Conservation (phyloP, 2,888 invertebrate genomes). For the Scaptomyza tumidula region DNA sequence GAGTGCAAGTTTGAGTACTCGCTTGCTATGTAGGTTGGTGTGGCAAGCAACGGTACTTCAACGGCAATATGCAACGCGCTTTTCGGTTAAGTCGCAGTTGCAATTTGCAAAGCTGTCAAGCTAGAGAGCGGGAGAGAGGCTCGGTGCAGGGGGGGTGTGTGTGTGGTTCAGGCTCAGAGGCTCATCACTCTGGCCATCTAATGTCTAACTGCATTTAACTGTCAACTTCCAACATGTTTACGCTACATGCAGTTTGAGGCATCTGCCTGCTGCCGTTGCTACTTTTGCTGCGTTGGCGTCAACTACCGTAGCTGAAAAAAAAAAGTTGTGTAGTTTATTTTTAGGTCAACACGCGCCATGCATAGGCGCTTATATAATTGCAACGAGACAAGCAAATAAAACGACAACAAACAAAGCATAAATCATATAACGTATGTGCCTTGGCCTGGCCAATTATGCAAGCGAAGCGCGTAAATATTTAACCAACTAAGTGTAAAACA, state of each 20-base stretch:
- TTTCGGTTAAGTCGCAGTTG: slow-evolving; percentile 47
- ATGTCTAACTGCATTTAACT: slow-evolving; percentile 73
- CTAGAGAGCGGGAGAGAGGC: neutral
- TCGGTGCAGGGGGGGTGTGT: neutral
- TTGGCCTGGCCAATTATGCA: slow-evolving; percentile 62
- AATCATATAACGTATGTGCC: slow-evolving; percentile 40
- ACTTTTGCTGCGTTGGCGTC: slow-evolving; percentile 63
- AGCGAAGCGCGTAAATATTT: slow-evolving; percentile 42
- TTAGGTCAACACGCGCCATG: slow-evolving; percentile 73
- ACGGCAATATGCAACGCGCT: slow-evolving; percentile 39
- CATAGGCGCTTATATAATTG: slow-evolving; percentile 69
- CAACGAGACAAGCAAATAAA: slow-evolving; percentile 7
- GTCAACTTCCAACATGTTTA: slow-evolving; percentile 73
- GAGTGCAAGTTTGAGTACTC: slow-evolving; percentile 43
- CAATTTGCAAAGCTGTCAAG: slow-evolving; percentile 65
- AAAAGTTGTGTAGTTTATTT: slow-evolving; percentile 10
- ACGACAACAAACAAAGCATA: slow-evolving; percentile 36
- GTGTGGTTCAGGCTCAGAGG: slow-evolving; percentile 35
- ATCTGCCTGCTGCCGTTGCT: slow-evolving; percentile 27
- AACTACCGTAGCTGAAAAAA: slow-evolving; percentile 60
- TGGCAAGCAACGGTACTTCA: slow-evolving; percentile 74
- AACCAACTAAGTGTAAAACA: slow-evolving; percentile 22
- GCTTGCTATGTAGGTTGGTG: slow-evolving; percentile 74
- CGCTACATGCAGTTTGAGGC: slow-evolving; percentile 44
- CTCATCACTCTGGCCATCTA: slow-evolving; percentile 75